Percentiles rank a stretch among this genome's conserved stretches.
Evolutionary conservation across 2,113 vertebrate genomes (phyloP).

Genomic region (Ivindomyrus marchei): DNA sequence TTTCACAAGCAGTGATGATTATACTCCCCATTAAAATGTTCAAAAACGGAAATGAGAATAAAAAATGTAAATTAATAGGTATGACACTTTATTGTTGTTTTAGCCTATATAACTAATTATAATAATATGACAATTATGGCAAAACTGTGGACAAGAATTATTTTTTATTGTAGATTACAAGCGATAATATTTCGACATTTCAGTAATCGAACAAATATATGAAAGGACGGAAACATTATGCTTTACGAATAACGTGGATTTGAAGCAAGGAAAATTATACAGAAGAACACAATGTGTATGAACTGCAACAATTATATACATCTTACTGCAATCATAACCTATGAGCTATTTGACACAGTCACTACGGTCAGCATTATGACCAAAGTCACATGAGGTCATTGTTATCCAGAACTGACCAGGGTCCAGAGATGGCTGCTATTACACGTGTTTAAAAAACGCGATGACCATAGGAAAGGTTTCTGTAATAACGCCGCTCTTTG

Average conservation of each 20-base stretch:
- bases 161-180: background rate
- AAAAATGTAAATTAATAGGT: background rate
- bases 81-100: background rate
- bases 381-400: background rate
- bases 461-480: background rate
- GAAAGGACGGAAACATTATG: background rate
- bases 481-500: background rate
- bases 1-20: background rate
- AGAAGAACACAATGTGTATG: background rate
- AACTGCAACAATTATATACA: background rate
- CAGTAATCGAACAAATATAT: background rate
- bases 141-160: background rate
- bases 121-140: background rate
- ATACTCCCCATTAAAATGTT: background rate
- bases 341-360: background rate
- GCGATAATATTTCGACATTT: background rate
- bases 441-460: background rate
- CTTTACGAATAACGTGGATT: background rate
- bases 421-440: background rate
- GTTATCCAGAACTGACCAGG: background rate
- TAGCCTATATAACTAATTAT: background rate
- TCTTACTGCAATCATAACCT: background rate
- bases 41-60: background rate
- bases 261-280: background rate
- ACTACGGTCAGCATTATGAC: background rate